These are phyloP conservation scores for Clytia hemisphaerica DNA, from an alignment of 30 jellyfish, hydroid and myxozoan species.

Conservation along the genomic window DNA sequence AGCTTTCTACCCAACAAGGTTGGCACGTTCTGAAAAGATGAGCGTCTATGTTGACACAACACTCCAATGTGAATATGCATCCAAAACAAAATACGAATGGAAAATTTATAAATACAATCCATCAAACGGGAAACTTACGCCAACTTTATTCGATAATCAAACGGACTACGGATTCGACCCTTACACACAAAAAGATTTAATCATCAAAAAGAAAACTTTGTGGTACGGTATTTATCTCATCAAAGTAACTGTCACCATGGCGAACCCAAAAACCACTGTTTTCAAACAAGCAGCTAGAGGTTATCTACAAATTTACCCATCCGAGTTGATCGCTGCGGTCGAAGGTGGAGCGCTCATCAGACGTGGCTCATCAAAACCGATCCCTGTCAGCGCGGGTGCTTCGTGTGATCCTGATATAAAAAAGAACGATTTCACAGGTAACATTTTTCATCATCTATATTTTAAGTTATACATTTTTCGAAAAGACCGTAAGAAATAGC, in stretches of 20 bases:
- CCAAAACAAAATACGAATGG: background rate
- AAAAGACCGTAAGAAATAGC: too few relatives aligned
- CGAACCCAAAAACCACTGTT: background rate
- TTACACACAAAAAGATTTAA: background rate
- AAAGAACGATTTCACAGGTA: background rate
- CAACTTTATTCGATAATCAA: too few relatives aligned
- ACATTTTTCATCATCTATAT: background rate
- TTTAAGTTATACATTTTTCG: too few relatives aligned
- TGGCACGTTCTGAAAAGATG: background rate
- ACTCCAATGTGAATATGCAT: background rate
- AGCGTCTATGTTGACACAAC: background rate
- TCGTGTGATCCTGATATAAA: slow-evolving; percentile 3
- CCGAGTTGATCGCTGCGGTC: background rate
- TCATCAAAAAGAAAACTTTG: background rate
- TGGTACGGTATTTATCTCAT: background rate
- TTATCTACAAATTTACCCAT: background rate
- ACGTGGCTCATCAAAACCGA: background rate
- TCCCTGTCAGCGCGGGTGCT: background rate
- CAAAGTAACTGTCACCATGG: background rate
- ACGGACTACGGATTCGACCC: background rate
- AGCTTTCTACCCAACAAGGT: background rate
- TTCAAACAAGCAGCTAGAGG: background rate
- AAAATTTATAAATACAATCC: background rate
- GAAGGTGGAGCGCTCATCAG: slow-evolving; percentile 1
- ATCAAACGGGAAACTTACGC: background rate